Evolutionary conservation across 2,888 invertebrate genomes (phyloP).

Genomic region (Lampropteryx suffumata): DNA sequence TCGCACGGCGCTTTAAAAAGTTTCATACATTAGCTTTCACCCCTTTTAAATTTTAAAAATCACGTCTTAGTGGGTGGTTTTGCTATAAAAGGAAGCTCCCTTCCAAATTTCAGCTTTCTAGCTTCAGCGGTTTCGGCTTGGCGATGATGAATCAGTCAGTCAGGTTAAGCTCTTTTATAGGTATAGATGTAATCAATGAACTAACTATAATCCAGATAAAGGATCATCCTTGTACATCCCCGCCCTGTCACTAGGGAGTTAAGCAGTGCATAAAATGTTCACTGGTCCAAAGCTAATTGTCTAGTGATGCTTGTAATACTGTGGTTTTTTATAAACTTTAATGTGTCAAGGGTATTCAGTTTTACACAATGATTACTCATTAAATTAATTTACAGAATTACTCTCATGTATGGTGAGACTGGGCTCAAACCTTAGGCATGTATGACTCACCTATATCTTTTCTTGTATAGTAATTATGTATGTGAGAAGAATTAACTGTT

Average conservation of each 20-base stretch:
- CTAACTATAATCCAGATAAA: constrained; percentile 12
- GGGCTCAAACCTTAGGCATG: not conserved
- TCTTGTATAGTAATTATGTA: too few species aligned
- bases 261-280: constrained; percentile 27
- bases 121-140: too few species aligned
- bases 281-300: constrained; percentile 23
- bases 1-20: too few species aligned
- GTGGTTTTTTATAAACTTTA: constrained; percentile 11
- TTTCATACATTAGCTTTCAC: too few species aligned
- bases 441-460: not conserved
- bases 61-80: too few species aligned
- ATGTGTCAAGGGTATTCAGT: constrained; percentile 18
- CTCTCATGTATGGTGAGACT: not conserved
- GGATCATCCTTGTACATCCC: not conserved
- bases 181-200: constrained; percentile 6
- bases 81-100: too few species aligned
- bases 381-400: constrained; percentile 9
- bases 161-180: too few species aligned
- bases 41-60: too few species aligned
- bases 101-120: too few species aligned
- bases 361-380: constrained; percentile 11
- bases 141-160: too few species aligned
- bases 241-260: constrained; percentile 16
- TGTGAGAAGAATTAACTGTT: too few species aligned
- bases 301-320: constrained; percentile 21